Evolutionary conservation across 2,113 vertebrate genomes (phyloP).

Genomic region (Ramphastos sulfuratus): DNA sequence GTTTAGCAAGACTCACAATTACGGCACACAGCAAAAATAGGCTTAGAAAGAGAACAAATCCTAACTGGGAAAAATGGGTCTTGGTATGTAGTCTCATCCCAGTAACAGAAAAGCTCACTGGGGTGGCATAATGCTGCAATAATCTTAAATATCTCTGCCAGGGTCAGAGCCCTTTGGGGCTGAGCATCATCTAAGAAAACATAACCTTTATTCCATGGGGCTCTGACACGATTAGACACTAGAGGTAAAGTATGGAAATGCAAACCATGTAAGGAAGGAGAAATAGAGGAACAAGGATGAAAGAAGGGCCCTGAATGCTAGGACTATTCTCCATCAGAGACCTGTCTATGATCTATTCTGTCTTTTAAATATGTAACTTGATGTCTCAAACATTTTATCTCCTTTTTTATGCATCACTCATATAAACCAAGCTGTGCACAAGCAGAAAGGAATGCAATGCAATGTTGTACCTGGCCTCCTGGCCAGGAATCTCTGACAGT

Average conservation of each 20-base stretch:
- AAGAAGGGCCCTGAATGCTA: not conserved
- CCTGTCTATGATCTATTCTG: not conserved
- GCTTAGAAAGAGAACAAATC: not conserved
- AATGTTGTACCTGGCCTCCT: not conserved
- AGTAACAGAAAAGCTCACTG: not conserved
- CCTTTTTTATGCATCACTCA: not conserved
- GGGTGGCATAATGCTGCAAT: not conserved
- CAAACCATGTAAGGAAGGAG: not conserved
- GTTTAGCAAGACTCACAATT: slow-evolving; percentile 11
- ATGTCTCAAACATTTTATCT: not conserved
- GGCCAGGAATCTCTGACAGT: not conserved
- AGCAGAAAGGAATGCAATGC: not conserved
- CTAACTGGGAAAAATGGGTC: not conserved
- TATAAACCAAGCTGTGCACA: not conserved
- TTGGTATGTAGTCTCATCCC: not conserved
- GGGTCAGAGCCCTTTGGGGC: not conserved
- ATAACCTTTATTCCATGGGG: not conserved
- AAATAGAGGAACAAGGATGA: not conserved
- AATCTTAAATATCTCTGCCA: not conserved
- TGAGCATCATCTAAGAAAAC: not conserved
- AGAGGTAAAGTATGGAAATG: not conserved
- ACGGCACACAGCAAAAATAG: not conserved
- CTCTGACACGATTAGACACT: not conserved
- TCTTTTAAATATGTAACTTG: not conserved
- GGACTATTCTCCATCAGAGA: not conserved